These are phyloP conservation scores for Rattus rattus DNA, from an alignment of 2,113 vertebrate species.

Conservation along the genomic window DNA sequence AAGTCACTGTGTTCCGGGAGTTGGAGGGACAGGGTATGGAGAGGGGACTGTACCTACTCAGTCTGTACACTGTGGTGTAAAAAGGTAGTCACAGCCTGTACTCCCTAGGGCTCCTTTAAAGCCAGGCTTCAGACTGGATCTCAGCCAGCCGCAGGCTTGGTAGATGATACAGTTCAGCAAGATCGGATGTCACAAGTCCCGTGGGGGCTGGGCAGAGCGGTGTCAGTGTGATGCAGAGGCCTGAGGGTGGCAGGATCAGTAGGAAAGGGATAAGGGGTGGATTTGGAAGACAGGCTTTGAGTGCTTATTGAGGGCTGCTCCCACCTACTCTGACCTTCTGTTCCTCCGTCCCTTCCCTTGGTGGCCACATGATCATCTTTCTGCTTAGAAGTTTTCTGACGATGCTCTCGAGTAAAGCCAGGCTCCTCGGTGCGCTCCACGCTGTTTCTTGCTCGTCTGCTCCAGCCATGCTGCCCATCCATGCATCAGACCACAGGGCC, in stretches of 20 bases:
- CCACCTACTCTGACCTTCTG: background rate
- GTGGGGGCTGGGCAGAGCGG: background rate
- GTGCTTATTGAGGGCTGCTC: background rate
- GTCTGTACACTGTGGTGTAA: background rate
- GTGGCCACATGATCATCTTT: background rate
- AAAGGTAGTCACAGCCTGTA: background rate
- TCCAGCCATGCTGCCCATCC: background rate
- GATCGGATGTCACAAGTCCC: background rate
- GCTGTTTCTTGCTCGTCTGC: background rate
- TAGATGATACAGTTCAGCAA: background rate
- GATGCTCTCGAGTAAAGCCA: background rate
- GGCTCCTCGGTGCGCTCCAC: background rate
- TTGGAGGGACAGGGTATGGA: background rate
- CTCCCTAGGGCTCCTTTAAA: fast-evolving
- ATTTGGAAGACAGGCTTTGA: background rate
- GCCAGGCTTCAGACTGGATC: background rate
- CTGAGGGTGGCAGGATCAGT: background rate
- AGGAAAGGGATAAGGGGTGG: background rate
- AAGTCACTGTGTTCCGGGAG: background rate
- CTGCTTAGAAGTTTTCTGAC: background rate
- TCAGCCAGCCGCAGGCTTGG: fast-evolving
- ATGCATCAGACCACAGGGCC: background rate
- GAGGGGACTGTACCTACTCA: background rate
- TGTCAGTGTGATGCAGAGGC: background rate
- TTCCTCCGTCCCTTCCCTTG: background rate